phyloP scores from a whole-genome alignment of 1,140 invertebrate species.

The Aricia agestis region DNA sequence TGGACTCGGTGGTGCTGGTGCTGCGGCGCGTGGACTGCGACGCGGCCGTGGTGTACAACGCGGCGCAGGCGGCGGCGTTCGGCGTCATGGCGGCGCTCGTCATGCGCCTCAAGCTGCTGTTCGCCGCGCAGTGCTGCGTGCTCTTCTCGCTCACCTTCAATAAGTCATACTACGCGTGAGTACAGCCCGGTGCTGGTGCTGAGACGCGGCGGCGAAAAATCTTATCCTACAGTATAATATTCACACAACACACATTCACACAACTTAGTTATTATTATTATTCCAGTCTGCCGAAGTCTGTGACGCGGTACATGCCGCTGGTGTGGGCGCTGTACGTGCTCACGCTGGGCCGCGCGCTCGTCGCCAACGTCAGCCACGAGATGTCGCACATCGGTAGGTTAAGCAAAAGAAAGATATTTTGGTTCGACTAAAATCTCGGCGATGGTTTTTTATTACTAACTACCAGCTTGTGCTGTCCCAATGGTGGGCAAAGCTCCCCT shows the following conservation, averaged over 20 bases:
- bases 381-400: slow-evolving; percentile 46
- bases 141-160: slow-evolving; percentile 79
- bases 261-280: slow-evolving; percentile 6
- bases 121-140: slow-evolving; percentile 88
- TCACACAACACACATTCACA: too few relatives aligned
- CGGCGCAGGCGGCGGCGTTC: slow-evolving; percentile 82
- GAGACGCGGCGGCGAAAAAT: too few relatives aligned
- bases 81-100: slow-evolving; percentile 85
- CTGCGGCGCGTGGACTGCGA: slow-evolving; percentile 63
- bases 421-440: too few relatives aligned
- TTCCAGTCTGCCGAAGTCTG: slow-evolving; percentile 39
- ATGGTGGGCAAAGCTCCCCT: too few relatives aligned
- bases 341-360: slow-evolving; percentile 30
- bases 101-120: slow-evolving; percentile 90
- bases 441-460: too few relatives aligned
- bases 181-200: background rate
- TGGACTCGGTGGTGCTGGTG: slow-evolving; percentile 35
- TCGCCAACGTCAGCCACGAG: slow-evolving; percentile 35
- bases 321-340: slow-evolving; percentile 32
- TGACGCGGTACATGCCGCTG: slow-evolving; percentile 32
- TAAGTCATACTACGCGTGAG: slow-evolving; percentile 47
- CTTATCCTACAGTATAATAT: too few relatives aligned
- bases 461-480: too few relatives aligned
- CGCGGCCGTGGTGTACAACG: slow-evolving; percentile 82
- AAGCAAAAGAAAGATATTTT: too few relatives aligned